A percentile compares a stretch with the other conserved stretches of the same genome.
Evolutionary conservation across 2,888 invertebrate genomes (phyloP).

Genomic region (Elegia similella): DNA sequence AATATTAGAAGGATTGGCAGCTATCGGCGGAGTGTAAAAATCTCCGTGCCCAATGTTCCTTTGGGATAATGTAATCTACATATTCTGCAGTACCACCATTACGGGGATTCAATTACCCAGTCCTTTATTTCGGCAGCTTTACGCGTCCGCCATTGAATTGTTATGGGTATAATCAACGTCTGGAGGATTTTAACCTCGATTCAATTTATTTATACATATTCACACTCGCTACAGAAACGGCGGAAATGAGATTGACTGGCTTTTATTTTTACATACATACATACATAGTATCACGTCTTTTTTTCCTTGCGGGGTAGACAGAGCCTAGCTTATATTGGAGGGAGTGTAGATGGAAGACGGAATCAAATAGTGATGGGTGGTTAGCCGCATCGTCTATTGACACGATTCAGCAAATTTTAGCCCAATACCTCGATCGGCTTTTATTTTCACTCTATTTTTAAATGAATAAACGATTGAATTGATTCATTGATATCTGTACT

Average conservation of each 20-base stretch:
- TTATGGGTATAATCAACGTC: conserved; percentile 45
- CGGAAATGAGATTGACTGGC: conserved; percentile 26
- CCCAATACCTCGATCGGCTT: no score
- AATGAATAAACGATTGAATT: no score
- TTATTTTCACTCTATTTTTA: no score
- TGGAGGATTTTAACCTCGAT: conserved; percentile 40
- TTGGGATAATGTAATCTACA: conserved; percentile 42
- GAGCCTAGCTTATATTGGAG: no score
- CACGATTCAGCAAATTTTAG: no score
- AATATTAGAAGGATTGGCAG: conserved; percentile 79
- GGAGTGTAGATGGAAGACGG: no score
- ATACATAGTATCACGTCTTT: no score
- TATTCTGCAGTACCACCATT: conserved; percentile 57
- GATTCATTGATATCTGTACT: no score
- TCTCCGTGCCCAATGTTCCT: conserved; percentile 65
- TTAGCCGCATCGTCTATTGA: no score
- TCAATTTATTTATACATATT: conserved; percentile 35
- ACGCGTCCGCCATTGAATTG: conserved; percentile 46
- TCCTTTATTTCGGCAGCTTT: conserved; percentile 59
- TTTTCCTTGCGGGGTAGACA: no score
- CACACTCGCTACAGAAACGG: conserved; percentile 23
- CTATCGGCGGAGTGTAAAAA: conserved; percentile 71
- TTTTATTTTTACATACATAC: no score
- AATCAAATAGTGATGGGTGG: no score
- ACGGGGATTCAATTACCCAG: conserved; percentile 70